phyloP scores from a whole-genome alignment of 2,113 vertebrate genomes.

The Proteles cristata region DNA sequence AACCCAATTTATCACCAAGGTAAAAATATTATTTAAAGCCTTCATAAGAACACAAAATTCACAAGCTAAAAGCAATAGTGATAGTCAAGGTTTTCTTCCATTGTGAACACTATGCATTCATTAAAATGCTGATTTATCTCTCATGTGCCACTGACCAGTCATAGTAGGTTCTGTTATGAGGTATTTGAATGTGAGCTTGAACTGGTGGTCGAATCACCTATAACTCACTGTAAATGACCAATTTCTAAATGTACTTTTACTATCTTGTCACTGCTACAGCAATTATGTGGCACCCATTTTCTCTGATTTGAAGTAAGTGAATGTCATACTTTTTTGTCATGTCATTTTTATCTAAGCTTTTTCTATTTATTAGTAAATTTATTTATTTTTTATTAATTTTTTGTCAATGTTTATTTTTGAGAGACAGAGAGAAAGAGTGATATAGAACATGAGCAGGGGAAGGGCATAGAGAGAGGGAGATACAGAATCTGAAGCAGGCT shows the following conservation, averaged over 20 bases:
- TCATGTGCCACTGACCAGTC: not conserved
- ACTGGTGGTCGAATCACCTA: not conserved
- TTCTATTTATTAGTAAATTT: constrained; percentile 84
- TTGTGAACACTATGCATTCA: not conserved
- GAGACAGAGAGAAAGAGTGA: too few species aligned
- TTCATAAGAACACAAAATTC: not conserved
- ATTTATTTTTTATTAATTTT: not conserved
- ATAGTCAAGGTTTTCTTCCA: not conserved
- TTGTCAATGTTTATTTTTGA: too few species aligned
- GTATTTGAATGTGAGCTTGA: not conserved
- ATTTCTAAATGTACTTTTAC: constrained; percentile 62
- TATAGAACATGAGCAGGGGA: too few species aligned
- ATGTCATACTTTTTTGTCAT: constrained; percentile 85
- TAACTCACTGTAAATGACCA: constrained; percentile 4
- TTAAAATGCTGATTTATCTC: not conserved
- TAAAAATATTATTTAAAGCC: not conserved
- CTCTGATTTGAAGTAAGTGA: constrained; percentile 83
- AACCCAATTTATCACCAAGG: not conserved
- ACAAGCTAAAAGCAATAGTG: not conserved
- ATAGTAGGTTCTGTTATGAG: not conserved
- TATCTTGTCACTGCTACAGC: constrained; percentile 72
- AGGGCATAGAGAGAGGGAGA: too few species aligned
- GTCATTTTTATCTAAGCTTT: constrained; percentile 84
- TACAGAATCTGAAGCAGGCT: too few species aligned
- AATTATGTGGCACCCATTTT: constrained; percentile 73